Conservation (phyloP, 2,888 invertebrate genomes). For the Teleogryllus oceanicus region DNA sequence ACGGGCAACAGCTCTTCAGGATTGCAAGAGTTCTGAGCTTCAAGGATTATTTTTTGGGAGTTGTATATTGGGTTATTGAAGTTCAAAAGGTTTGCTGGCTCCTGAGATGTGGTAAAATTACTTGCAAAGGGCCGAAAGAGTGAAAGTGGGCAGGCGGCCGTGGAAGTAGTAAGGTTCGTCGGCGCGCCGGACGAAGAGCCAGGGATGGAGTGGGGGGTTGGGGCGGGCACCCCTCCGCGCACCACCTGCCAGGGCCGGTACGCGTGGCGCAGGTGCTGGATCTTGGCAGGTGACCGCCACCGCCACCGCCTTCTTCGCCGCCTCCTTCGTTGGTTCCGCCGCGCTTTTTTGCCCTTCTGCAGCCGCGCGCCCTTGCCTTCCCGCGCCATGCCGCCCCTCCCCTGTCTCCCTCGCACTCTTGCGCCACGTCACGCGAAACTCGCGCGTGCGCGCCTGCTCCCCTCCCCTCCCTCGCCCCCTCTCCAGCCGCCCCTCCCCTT, state of each 20-base stretch:
- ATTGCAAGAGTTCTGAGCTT: no score
- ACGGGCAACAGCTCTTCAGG: no score
- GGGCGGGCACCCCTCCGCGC: not conserved
- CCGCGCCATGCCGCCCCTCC: not conserved
- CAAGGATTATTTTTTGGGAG: no score
- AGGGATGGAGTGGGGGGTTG: not conserved
- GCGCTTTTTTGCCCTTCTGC: not conserved
- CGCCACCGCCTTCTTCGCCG: not conserved
- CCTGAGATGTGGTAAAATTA: no score
- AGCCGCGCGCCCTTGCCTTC: not conserved
- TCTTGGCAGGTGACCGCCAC: not conserved
- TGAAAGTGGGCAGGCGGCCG: not conserved
- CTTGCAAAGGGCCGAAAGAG: not conserved
- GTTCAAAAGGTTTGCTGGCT: no score
- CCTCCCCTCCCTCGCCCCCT: not conserved
- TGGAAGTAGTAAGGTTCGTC: not conserved
- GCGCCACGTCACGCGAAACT: not conserved
- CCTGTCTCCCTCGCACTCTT: not conserved
- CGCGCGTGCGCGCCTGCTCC: not conserved
- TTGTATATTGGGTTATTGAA: no score
- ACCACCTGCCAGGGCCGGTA: not conserved
- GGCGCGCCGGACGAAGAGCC: not conserved
- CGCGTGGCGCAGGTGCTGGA: not conserved
- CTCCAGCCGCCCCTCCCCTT: not conserved
- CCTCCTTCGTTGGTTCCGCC: not conserved